Conservation (phyloP, 2,888 invertebrate species). For the Cerastis rubricosa region DNA sequence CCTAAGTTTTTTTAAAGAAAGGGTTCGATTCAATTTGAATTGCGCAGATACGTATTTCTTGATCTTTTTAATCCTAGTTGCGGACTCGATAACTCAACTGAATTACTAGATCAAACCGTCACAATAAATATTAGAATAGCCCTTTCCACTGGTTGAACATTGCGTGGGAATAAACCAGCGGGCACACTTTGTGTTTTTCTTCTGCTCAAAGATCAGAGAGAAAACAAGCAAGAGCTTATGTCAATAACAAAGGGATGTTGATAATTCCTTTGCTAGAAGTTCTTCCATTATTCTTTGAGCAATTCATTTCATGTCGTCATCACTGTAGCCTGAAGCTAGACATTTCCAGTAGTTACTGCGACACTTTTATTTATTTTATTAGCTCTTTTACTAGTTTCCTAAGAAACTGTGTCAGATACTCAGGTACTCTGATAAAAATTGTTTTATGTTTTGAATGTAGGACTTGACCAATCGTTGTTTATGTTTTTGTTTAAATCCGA, state of each 20-base stretch:
- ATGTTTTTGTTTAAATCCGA: background rate
- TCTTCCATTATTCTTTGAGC: constrained; percentile 31
- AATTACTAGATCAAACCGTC: constrained; percentile 30
- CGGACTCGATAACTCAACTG: constrained; percentile 13
- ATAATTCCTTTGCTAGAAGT: constrained; percentile 43
- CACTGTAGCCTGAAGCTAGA: constrained; percentile 10
- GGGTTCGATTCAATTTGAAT: background rate
- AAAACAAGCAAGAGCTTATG: constrained; percentile 50
- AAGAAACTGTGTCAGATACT: background rate
- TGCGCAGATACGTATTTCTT: background rate
- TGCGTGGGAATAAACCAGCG: constrained; percentile 50
- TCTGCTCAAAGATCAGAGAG: constrained; percentile 55
- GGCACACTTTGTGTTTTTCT: constrained; percentile 58
- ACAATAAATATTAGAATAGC: constrained; percentile 47
- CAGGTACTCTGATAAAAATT: background rate
- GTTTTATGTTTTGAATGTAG: background rate
- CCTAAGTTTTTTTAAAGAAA: background rate
- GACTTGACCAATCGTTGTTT: background rate
- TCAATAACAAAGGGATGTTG: constrained; percentile 54
- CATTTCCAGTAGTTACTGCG: constrained; percentile 3
- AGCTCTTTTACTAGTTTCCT: background rate
- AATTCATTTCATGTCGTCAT: constrained; percentile 37
- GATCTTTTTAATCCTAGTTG: background rate
- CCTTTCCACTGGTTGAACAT: constrained; percentile 18
- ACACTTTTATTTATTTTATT: constrained; percentile 17